phyloP scores from a whole-genome alignment of 1,140 invertebrate species.

The Zaprionus taronus region DNA sequence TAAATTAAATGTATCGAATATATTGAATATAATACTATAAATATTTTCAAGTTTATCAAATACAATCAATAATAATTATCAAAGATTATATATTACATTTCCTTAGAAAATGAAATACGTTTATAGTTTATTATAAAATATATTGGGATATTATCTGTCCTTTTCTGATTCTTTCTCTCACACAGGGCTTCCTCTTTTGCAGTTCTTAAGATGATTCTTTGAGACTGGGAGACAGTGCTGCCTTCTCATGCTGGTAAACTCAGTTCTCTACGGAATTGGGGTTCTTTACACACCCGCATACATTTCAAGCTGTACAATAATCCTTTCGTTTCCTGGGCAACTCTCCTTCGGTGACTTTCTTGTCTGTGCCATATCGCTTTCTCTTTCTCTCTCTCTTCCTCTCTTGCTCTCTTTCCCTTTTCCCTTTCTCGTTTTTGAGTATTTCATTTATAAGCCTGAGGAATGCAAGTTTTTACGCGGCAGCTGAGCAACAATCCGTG shows the following conservation, averaged over 20 bases:
- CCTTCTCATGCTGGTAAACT: not conserved
- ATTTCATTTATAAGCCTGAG: slow-evolving; percentile 9
- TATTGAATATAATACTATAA: no score
- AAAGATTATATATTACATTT: no score
- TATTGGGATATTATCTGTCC: no score
- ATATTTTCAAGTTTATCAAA: no score
- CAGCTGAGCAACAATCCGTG: slow-evolving; percentile 30
- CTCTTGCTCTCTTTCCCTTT: not conserved
- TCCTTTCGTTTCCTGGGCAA: not conserved
- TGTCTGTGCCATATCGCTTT: not conserved
- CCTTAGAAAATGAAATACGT: no score
- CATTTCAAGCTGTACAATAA: not conserved
- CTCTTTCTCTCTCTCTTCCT: not conserved
- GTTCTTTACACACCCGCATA: not conserved
- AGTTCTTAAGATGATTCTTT: no score
- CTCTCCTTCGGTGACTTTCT: not conserved
- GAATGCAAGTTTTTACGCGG: slow-evolving; percentile 3
- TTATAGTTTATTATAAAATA: no score
- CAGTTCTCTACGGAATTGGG: not conserved
- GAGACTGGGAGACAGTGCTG: no score
- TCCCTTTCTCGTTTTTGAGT: not conserved
- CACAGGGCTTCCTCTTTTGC: no score
- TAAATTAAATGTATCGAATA: no score
- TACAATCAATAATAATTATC: no score
- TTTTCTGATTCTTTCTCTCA: no score